Conservation (phyloP, 2,797 vertebrate species). For the Alosa sapidissima region DNA sequence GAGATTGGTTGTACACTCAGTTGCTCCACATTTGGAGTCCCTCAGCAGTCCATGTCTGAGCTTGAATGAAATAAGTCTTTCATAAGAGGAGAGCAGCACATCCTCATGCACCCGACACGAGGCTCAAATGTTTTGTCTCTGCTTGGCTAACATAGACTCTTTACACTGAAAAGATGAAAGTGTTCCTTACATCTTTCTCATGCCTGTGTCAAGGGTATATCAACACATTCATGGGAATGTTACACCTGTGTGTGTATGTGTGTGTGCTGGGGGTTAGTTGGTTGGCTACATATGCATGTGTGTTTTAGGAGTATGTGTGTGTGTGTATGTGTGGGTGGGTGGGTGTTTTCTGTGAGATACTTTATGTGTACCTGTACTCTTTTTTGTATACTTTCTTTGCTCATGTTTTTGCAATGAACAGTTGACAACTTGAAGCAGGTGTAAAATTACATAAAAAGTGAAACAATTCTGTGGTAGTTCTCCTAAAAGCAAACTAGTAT, state of each 20-base stretch:
- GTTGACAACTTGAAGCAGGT: not conserved
- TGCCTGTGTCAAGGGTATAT: not conserved
- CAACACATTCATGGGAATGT: not conserved
- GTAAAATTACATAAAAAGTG: not conserved
- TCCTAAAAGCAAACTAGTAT: not conserved
- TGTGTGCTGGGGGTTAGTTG: not conserved
- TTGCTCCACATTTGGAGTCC: not conserved
- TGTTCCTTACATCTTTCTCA: not conserved
- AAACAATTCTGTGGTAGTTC: not conserved
- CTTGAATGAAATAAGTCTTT: conserved; percentile 16
- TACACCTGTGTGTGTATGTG: conserved; percentile 1
- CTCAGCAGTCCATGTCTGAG: not conserved
- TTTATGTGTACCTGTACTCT: not conserved
- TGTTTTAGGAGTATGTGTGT: not conserved
- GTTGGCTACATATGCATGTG: not conserved
- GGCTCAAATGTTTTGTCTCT: not conserved
- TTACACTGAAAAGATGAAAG: conserved; percentile 10
- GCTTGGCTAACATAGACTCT: not conserved
- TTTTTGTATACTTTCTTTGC: not conserved
- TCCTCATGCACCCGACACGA: not conserved
- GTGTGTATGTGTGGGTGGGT: not conserved
- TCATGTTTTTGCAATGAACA: not conserved
- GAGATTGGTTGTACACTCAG: not conserved
- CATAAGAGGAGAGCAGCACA: not conserved
- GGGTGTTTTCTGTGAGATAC: not conserved